Conservation (phyloP, 2,113 vertebrate species). For the Nibea albiflora region DNA sequence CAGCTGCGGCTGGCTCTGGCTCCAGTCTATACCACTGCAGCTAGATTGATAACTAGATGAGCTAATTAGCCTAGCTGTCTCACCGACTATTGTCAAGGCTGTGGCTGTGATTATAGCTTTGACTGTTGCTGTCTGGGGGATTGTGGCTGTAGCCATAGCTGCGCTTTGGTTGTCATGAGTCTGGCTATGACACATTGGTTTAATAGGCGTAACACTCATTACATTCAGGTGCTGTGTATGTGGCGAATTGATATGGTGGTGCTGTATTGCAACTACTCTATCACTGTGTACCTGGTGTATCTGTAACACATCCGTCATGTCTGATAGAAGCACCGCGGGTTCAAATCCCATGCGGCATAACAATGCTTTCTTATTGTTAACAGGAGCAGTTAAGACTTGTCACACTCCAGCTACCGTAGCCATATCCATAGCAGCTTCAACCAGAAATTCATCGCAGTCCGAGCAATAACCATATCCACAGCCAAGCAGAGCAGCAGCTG, state of each 20-base stretch:
- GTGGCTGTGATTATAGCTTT: not conserved
- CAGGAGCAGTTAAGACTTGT: not conserved
- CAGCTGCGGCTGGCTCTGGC: not conserved
- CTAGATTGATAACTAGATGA: not conserved
- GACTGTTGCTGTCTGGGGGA: not conserved
- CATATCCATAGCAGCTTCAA: not conserved
- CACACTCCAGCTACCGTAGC: not conserved
- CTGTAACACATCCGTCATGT: constrained; percentile 9
- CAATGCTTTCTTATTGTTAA: not conserved
- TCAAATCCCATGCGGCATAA: not conserved
- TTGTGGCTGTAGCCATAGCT: not conserved
- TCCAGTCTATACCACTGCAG: not conserved
- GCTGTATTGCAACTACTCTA: not conserved
- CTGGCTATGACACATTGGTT: not conserved
- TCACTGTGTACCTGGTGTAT: not conserved
- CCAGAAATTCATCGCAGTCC: not conserved
- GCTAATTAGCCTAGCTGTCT: not conserved
- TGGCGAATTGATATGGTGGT: not conserved
- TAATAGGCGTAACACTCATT: not conserved
- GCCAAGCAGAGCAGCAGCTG: constrained; percentile 31
- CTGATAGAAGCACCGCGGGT: not conserved
- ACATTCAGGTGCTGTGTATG: not conserved
- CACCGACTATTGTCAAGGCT: not conserved
- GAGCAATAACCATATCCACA: not conserved
- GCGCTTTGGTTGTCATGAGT: not conserved